Evolutionary conservation across 2,888 invertebrate genomes (phyloP).

Genomic region (Watsonalla cultraria): DNA sequence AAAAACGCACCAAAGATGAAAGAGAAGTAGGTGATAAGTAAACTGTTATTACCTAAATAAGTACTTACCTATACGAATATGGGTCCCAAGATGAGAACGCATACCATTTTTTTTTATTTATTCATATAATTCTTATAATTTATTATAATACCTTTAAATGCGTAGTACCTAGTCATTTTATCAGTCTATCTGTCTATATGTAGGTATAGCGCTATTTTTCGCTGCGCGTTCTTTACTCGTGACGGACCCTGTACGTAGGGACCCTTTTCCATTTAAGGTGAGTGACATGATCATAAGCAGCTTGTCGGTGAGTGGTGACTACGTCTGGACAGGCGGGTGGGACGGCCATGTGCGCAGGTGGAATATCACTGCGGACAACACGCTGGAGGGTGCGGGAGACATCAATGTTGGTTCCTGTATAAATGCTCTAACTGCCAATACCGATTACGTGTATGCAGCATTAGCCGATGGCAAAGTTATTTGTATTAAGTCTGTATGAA

Average conservation of each 20-base stretch:
- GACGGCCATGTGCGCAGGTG: conserved; percentile 73
- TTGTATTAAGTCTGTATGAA: conserved; percentile 23
- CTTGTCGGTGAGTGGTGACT: conserved; percentile 55
- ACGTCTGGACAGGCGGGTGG: conserved; percentile 78
- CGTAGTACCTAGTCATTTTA: no score
- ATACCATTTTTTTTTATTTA: no score
- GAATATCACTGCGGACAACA: conserved; percentile 44
- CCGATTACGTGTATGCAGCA: conserved; percentile 41
- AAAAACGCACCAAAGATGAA: no score
- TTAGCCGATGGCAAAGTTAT: conserved; percentile 49
- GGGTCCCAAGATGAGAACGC: no score
- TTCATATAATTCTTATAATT: no score
- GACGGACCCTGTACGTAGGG: background rate
- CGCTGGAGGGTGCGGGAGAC: conserved; percentile 51
- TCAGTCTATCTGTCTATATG: no score
- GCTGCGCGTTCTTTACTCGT: no score
- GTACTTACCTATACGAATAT: no score
- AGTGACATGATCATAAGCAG: conserved; percentile 74
- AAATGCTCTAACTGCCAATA: conserved; percentile 47
- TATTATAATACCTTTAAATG: no score
- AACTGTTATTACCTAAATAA: no score
- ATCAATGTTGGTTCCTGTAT: conserved; percentile 56
- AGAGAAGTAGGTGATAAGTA: no score
- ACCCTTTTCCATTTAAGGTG: conserved; percentile 35
- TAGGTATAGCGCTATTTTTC: no score